Base-by-base conservation (phyloP, 2,888 invertebrate genomes). In the Cantharis rufa region DNA sequence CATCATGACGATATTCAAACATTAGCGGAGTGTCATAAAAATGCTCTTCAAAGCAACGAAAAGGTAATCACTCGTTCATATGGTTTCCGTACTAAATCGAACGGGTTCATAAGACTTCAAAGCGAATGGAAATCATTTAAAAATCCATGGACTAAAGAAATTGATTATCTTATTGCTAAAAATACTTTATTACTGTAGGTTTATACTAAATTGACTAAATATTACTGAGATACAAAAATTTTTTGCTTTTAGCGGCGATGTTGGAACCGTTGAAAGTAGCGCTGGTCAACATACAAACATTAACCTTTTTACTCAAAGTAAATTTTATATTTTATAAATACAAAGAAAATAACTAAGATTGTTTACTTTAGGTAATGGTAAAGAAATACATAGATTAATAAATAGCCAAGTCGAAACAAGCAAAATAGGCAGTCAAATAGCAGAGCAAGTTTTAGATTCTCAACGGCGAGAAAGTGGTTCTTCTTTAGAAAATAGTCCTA, bases 71-170 rank as follows among this genome's bases (percentile, higher is more conserved):
- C 96, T 1, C 92, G 92, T 85, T 89, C 94, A 0, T 96, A 96
- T 88, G 90, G 93, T 81, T 96, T 97, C 89, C 91, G 95, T 76
- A 92, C 92, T 64, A 96, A 96, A 88, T 94, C 94, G 83, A 94
- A 94, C 71, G 90, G 91, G 3, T 94, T 92, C 83, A 91, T 93
- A 4, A 91, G 92, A 72, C 88, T 98, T 15, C 94, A 94, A 84
- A 96, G 96, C 78, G 94, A 94, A 85, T 96, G 96, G 93, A 96
- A 94, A 83, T 93, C 95, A 0, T 97, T 98, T 87, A 92, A 92
- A 84, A 98, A 98, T 89, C 98, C 98, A 0, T 98, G 97, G 97
- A 98, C 97, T 0, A 96, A 96, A 88, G 98, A 98, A 85, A 93
- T 96, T 79, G 98, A 98, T 85, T 96, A 94, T 86, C 90, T 98